Evolutionary conservation across 53 echinoderm and acorn worm genomes (phyloP), one percentile per base, ranked within the genome.

Genomic region (Pentamera pediparva): DNA sequence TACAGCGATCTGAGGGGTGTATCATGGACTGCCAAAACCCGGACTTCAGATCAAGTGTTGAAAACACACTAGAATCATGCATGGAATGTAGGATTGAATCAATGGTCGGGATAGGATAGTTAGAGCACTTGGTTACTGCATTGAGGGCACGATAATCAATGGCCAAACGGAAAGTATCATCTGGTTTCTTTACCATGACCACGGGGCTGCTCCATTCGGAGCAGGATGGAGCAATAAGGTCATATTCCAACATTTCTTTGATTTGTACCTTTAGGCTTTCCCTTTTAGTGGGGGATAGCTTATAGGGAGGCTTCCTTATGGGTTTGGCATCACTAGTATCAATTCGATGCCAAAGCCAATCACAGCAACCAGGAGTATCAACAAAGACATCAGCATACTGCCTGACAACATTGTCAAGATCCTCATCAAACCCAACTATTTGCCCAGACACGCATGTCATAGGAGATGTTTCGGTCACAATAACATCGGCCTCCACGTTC

Each of bases 1-100:
- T 78, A 2, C 15, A 3, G 3, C 29, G 56, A 19, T 79, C 79
- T 9, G 39, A 28, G 9, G 79, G 70, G 21, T 50, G 36, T 1
- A 74, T 18, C 18, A 11, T 17, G n/a, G 74, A 59, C 37, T 82
- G 82, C 75, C 75, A 75, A 37, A 60, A 82, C 4, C 82, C 82
- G 37, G 61, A 59, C 5, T 35, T 75, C 32, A 82, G 33, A 59
- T 82, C 82, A 6, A 82, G 22, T 12, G 82, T 56, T 5, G 59
- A 41, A 32, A 74, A 82, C 3, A 75, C 53, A 8, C 26, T 32
- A 19, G 63, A 12, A 32, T 33, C 36, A 49, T 62, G 20, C 27
- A 26, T 26, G 24, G 17, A 56, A 56, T 56, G 57, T 4, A 56
- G 57, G 12, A 56, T 56, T 18, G 26, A 25, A 21, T 56, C 57